Percentiles rank a stretch among this genome's conserved stretches.
phyloP scores from a whole-genome alignment of 2,888 invertebrate genomes.

The Fragum sueziense region DNA sequence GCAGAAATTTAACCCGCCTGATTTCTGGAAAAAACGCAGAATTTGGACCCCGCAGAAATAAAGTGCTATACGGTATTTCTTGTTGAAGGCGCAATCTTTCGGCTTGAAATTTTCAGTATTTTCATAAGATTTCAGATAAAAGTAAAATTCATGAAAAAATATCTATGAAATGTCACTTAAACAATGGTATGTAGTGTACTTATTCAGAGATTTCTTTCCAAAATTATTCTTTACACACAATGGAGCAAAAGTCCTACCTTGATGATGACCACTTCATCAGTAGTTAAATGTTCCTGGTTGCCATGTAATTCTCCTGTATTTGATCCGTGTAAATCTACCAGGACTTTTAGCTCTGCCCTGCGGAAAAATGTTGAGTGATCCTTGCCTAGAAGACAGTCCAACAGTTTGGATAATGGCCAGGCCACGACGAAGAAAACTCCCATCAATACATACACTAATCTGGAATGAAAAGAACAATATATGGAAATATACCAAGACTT shows the following conservation, averaged over 20 bases:
- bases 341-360: slow-evolving; percentile 78
- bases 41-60: too few species aligned
- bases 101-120: too few species aligned
- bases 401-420: slow-evolving; percentile 80
- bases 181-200: too few species aligned
- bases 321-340: slow-evolving; percentile 80
- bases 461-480: slow-evolving; percentile 60
- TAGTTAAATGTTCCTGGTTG: slow-evolving; percentile 66
- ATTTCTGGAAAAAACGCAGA: too few species aligned
- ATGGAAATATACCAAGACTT: slow-evolving; percentile 81
- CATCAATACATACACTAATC: slow-evolving; percentile 80
- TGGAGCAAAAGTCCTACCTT: slow-evolving; percentile 72
- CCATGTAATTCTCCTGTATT: slow-evolving; percentile 7
- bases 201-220: too few species aligned
- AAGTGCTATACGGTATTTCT: too few species aligned
- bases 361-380: slow-evolving; percentile 80
- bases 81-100: too few species aligned
- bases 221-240: too few species aligned
- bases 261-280: slow-evolving; percentile 80
- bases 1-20: too few species aligned
- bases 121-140: too few species aligned
- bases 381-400: slow-evolving; percentile 80
- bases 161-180: too few species aligned
- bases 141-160: too few species aligned
- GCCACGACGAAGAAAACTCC: slow-evolving; percentile 76